phyloP scores from a whole-genome alignment of 2,888 invertebrate species.

The Agrotis clavis region DNA sequence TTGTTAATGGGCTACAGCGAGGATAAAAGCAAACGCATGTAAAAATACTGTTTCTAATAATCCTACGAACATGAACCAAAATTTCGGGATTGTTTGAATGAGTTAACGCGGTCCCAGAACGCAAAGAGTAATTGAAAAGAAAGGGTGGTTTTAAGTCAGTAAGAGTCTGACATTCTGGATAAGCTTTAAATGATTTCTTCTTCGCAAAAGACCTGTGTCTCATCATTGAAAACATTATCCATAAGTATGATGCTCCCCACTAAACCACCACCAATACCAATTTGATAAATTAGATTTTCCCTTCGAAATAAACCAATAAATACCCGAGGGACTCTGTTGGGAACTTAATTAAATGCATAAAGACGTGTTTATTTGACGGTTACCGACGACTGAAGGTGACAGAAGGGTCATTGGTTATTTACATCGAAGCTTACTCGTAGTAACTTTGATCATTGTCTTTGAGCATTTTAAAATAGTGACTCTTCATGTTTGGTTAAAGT shows the following conservation, averaged over 20 bases:
- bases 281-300: neutral
- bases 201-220: neutral
- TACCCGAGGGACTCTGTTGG: conserved; percentile 4
- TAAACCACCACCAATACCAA: neutral
- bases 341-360: conserved; percentile 43
- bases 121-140: too few relatives aligned
- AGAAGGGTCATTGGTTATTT: conserved; percentile 25
- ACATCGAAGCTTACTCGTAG: conserved; percentile 17
- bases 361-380: conserved; percentile 41
- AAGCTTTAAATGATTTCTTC: neutral
- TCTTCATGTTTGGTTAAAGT: neutral
- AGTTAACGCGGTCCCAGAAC: too few relatives aligned
- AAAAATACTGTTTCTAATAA: too few relatives aligned
- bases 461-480: conserved; percentile 40
- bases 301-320: conserved; percentile 9
- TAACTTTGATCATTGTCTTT: conserved; percentile 25
- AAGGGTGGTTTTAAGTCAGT: too few relatives aligned
- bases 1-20: too few relatives aligned
- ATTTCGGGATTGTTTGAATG: too few relatives aligned
- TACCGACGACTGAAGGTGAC: conserved; percentile 37
- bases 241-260: neutral
- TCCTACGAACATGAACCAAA: too few relatives aligned
- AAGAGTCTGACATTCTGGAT: too few relatives aligned
- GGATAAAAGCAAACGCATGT: too few relatives aligned
- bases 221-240: neutral